A percentile compares a stretch with the other conserved stretches of the same genome.
phyloP scores from a whole-genome alignment of 1,140 invertebrate genomes.

The Asobara japonica region DNA sequence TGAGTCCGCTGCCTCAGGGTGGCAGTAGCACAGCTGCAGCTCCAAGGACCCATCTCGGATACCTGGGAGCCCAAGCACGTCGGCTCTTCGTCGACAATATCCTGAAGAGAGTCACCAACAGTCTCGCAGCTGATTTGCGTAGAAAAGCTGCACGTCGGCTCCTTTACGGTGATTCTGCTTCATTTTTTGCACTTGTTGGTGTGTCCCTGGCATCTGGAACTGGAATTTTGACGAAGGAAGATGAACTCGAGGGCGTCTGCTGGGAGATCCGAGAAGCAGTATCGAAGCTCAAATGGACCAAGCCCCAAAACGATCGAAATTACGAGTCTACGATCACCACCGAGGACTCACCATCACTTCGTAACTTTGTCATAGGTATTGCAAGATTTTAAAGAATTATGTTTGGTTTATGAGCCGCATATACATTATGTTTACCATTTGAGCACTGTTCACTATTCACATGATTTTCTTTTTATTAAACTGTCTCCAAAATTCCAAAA shows the following conservation, averaged over 20 bases:
- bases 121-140: constrained; percentile 72
- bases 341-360: constrained; percentile 63
- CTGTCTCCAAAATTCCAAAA: too few species aligned
- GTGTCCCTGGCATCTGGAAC: constrained; percentile 78
- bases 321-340: constrained; percentile 57
- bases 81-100: constrained; percentile 76
- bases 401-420: too few species aligned
- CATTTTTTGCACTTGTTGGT: constrained; percentile 81
- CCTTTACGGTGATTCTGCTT: constrained; percentile 76
- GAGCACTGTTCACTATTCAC: too few species aligned
- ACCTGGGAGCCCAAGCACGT: constrained; percentile 71
- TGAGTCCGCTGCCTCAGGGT: constrained; percentile 55
- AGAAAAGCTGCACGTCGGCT: constrained; percentile 71
- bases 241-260: constrained; percentile 81
- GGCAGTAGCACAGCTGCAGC: constrained; percentile 49
- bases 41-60: constrained; percentile 61
- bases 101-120: constrained; percentile 75
- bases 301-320: constrained; percentile 67
- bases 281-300: constrained; percentile 70
- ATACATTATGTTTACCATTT: too few species aligned
- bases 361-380: constrained; percentile 76
- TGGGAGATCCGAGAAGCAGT: constrained; percentile 80
- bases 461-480: too few species aligned
- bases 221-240: constrained; percentile 81
- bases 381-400: too few species aligned